phyloP scores from a whole-genome alignment of 2,113 vertebrate species.

The Solea solea region DNA sequence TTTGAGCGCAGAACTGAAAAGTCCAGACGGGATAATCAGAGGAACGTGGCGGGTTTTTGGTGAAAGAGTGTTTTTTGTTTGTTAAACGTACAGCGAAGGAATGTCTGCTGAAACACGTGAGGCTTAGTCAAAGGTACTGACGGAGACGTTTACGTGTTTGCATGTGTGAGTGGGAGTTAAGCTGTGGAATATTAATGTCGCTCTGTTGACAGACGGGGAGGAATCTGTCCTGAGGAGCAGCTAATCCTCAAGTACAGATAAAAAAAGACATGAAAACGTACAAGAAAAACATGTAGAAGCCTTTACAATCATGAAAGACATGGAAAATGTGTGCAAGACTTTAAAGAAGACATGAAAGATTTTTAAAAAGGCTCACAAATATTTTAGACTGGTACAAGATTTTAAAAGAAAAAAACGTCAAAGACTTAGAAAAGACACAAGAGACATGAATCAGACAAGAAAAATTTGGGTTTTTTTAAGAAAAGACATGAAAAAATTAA shows the following conservation, averaged over 20 bases:
- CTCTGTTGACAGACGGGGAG: conserved; percentile 45
- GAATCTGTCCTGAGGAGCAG: conserved; percentile 37
- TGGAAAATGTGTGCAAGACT: no score
- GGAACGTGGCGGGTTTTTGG: background rate
- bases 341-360: no score
- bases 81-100: conserved; percentile 6
- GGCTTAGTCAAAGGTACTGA: conserved; percentile 57
- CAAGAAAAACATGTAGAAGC: background rate
- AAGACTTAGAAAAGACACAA: no score
- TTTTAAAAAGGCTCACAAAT: no score
- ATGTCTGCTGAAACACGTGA: conserved; percentile 15
- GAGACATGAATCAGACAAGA: no score
- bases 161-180: background rate
- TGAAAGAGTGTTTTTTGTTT: background rate
- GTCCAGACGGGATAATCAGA: background rate
- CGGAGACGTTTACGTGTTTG: conserved; percentile 9
- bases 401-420: background rate
- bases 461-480: no score
- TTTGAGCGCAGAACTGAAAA: background rate
- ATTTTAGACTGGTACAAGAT: no score
- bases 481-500: no score
- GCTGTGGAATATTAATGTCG: conserved; percentile 33
- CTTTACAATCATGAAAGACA: no score
- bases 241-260: background rate
- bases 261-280: background rate